Base-by-base conservation (phyloP, 1,140 invertebrate genomes). In the Aplysia californica region DNA sequence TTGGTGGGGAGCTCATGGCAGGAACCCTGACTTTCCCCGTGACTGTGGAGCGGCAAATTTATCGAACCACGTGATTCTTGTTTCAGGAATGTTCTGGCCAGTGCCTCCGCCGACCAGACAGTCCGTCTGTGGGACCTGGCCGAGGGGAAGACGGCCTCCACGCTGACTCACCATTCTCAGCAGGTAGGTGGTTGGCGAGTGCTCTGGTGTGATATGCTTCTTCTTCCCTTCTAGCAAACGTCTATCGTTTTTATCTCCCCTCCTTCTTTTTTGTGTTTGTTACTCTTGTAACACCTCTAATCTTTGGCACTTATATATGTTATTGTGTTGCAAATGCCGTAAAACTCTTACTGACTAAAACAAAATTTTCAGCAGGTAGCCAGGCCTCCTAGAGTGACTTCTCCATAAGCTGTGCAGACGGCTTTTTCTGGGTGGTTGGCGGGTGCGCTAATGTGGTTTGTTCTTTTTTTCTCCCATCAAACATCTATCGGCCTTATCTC, bases 91-190 rank as follows among this genome's bases (percentile, higher is more conserved):
- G 92, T 98, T 55, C 87, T 98, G 79, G 96, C 96, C 0, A 98
- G 96, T 91, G 96, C 93, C 1, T 98, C 96, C 6, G 97, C 95
- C 0, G 97, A 99, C 89, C 91, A 93, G 81, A 95, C 95, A 5
- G 93, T 97, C 31, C 90, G 96, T n/a, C 87, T 99, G 2, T 99
- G 98, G 97, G 97, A 99, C 91, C 91, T 99, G 83, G 94, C 96
- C 81, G 92, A 93, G 80, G 93, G 93, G 15, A 92, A 91, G 79
- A 93, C 95, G 0, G 93, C 93, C 26, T 94, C 93, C 0, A 94
- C 93, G 76, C 91, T 98, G 15, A 92, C 90, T 38, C 91, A 92
- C 41, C 97, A 96, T 85, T 88, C 93, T 64, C 95, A 97, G 84
- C 96, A 97, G 90, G 90, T 91, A 76, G 76, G 75, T 10, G 44